phyloP scores from a whole-genome alignment of 2,888 invertebrate genomes.

The Drosophila rellima region DNA sequence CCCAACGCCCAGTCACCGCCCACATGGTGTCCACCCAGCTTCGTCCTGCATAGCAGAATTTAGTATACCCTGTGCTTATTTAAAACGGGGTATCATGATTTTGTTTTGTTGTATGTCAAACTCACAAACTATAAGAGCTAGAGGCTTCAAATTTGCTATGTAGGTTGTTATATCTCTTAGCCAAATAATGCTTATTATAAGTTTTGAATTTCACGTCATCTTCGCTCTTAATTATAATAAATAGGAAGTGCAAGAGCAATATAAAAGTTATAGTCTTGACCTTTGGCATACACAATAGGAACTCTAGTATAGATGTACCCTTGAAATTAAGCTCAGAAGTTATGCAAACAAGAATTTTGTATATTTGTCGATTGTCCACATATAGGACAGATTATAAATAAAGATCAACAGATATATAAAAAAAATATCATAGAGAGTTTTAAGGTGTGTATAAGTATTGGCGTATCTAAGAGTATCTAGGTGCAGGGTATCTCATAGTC shows the following conservation, averaged over 20 bases:
- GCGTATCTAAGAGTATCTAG: too few species aligned
- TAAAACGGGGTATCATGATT: background rate
- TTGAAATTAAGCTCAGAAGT: too few species aligned
- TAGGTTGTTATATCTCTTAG: background rate
- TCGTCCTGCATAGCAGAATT: constrained; percentile 38
- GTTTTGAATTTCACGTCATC: background rate
- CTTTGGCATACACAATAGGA: too few species aligned
- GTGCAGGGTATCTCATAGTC: background rate
- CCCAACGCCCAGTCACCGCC: background rate
- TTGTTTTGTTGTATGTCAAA: background rate
- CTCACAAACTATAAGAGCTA: background rate
- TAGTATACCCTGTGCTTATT: background rate
- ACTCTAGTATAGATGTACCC: too few species aligned
- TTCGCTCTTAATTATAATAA: background rate
- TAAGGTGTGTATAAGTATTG: too few species aligned
- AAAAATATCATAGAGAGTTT: too few species aligned
- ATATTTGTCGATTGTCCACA: too few species aligned
- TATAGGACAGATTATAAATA: too few species aligned
- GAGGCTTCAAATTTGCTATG: background rate
- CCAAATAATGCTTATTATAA: background rate
- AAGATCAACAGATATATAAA: too few species aligned
- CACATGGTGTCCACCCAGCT: background rate
- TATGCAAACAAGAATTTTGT: too few species aligned
- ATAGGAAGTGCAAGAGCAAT: too few species aligned
- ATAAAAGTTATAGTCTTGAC: too few species aligned